A percentile compares a stretch with the other conserved stretches of the same genome.
Conservation (phyloP, 2,888 invertebrate genomes). For the Napeogenes sylphis region DNA sequence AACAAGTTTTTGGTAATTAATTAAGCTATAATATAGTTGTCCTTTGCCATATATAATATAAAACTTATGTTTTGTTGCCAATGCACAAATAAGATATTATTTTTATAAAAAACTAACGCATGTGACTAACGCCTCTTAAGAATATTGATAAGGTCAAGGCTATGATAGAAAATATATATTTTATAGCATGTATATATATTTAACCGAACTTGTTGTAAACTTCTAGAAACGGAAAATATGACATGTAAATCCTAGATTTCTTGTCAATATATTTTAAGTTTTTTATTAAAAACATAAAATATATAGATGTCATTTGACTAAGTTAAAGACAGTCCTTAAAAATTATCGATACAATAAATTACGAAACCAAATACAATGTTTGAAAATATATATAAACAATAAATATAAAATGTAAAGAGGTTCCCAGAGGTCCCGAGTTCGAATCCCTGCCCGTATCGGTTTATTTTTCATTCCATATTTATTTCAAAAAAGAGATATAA, state of each 20-base stretch:
- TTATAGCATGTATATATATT: not conserved
- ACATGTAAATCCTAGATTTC: not conserved
- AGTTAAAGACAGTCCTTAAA: not conserved
- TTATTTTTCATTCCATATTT: no score
- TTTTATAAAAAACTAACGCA: constrained; percentile 17
- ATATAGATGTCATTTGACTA: constrained; percentile 3
- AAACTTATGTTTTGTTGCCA: no score
- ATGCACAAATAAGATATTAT: not conserved
- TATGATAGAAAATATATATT: constrained; percentile 26
- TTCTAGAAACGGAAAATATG: constrained; percentile 6
- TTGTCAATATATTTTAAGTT: not conserved
- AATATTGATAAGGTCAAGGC: constrained; percentile 30
- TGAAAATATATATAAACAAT: not conserved
- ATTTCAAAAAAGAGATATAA: not conserved
- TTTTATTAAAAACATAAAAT: constrained; percentile 1
- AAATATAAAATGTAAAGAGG: no score
- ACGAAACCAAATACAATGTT: not conserved
- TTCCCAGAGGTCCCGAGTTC: no score
- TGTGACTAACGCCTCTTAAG: constrained; percentile 18
- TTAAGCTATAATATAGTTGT: no score
- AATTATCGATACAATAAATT: no score
- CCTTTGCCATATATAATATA: no score
- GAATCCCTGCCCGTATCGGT: no score
- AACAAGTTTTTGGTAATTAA: no score
- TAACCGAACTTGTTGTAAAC: not conserved